Base-by-base conservation (phyloP, 2,797 vertebrate genomes). In the Sarcophilus harrisii region DNA sequence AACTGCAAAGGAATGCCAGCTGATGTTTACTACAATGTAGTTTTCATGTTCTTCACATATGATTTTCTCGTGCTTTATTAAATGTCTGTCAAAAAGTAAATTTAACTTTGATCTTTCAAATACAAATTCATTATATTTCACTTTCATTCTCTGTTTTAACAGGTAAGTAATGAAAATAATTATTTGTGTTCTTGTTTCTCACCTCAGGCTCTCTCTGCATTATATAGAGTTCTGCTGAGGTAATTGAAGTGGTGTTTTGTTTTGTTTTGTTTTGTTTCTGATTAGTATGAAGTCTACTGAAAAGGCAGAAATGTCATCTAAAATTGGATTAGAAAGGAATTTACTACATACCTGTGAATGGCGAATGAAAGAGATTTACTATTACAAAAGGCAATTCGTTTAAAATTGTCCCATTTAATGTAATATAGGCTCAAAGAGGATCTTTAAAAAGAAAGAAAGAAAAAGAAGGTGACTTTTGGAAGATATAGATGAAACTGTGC, bases 31-130 rank as follows among this genome's bases (percentile, higher is more conserved):
- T 91, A 97, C 96, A 81, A 94, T 49, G 96, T 60, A 96, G 90
- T 90, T 95, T 96, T 96, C 38, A 18, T 95, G 96, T 97, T 98
- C 96, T 96, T 98, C 95, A 29, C 94, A 89, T 93, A 3, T 95
- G 97, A 94, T 96, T 98, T 96, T 59, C 73, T 54, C 90, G 55
- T 95, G 29, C 92, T 96, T 97, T 73, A 97, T 97, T 97, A 97
- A 98, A 96, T 93, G 96, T 58, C 98, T 98, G 96, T 97, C 96
- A 95, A 96, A 81, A 29, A 94, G 60, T 66, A 89, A 95, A 90
- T 58, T 95, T 98, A 49, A 91, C 98, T 98, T 98, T 98, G 96
- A 98, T 97, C 95, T 93, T 96, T 93, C 90, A 91, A 95, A 96
- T 91, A 97, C 13, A 28, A 97, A 32, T 38, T 24, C 57, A 92